Conservation (phyloP, 2,888 invertebrate species). For the Panorpa germanica region DNA sequence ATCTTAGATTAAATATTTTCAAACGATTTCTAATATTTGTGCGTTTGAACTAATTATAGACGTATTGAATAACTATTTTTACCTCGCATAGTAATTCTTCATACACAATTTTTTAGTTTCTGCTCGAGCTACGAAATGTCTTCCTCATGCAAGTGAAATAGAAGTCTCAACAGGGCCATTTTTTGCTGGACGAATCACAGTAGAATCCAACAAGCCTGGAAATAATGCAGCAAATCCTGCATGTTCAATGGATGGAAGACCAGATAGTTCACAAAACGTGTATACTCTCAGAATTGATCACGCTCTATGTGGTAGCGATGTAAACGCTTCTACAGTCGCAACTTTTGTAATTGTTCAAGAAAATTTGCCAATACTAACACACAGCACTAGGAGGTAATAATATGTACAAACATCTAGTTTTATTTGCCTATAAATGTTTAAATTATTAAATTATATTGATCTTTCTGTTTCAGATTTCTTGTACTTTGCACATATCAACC, state of each 20-base stretch:
- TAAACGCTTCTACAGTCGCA: conserved; percentile 61
- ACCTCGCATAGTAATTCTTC: too few relatives aligned
- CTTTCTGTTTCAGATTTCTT: conserved; percentile 37
- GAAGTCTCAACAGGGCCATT: conserved; percentile 67
- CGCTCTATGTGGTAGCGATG: conserved; percentile 50
- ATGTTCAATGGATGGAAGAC: conserved; percentile 57
- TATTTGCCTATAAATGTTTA: too few relatives aligned
- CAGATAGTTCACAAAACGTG: conserved; percentile 47
- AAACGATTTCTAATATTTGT: too few relatives aligned
- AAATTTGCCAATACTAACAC: conserved; percentile 63
- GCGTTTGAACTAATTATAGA: too few relatives aligned
- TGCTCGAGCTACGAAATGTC: conserved; percentile 58
- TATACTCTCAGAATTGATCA: conserved; percentile 60
- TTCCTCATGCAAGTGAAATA: conserved; percentile 64
- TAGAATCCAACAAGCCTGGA: too few relatives aligned
- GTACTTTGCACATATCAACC: conserved; percentile 69
- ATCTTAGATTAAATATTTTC: too few relatives aligned
- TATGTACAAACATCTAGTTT: background rate
- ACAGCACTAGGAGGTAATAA: conserved; percentile 49
- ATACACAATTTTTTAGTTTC: conserved; percentile 38
- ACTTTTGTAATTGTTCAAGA: conserved; percentile 71
- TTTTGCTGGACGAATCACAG: conserved; percentile 62
- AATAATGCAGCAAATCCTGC: conserved; percentile 49
- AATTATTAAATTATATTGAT: too few relatives aligned
- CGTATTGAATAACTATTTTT: too few relatives aligned